These are phyloP conservation scores for Hoplodrina blanda DNA, from an alignment of 2,888 invertebrate genomes.

Conservation along the genomic window DNA sequence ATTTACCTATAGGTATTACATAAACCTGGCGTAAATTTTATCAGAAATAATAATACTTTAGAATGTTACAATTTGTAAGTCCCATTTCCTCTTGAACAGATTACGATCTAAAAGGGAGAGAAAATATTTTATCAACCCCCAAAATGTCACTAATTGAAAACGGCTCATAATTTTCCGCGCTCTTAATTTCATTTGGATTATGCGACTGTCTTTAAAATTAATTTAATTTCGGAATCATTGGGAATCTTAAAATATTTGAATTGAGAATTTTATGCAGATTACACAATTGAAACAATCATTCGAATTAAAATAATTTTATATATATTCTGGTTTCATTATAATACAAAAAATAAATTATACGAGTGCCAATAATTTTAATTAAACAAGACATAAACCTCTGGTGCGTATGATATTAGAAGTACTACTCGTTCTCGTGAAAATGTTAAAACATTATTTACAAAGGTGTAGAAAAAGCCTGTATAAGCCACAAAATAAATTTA, in stretches of 20 bases:
- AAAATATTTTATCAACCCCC: constrained; percentile 42
- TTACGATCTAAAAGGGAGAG: constrained; percentile 24
- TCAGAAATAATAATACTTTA: neutral
- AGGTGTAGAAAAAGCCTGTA: constrained; percentile 65
- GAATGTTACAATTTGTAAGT: neutral
- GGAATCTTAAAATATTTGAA: constrained; percentile 15
- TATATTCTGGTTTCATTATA: constrained; percentile 2
- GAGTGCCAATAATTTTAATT: neutral
- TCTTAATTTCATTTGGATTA: constrained; percentile 74
- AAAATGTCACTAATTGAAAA: constrained; percentile 70
- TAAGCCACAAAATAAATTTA: constrained; percentile 88
- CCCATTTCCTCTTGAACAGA: constrained; percentile 20
- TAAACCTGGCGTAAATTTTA: constrained; percentile 6
- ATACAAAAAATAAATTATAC: constrained; percentile 2
- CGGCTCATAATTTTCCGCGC: constrained; percentile 67
- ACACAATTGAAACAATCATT: constrained; percentile 29
- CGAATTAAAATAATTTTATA: constrained; percentile 8
- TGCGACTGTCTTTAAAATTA: constrained; percentile 65
- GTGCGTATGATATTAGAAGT: constrained; percentile 10
- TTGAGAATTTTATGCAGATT: constrained; percentile 10
- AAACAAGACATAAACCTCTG: neutral
- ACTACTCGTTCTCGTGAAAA: constrained; percentile 6
- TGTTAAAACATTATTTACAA: constrained; percentile 37
- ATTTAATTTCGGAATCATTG: constrained; percentile 69
- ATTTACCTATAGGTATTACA: neutral